Base-by-base conservation (phyloP, 2,797 vertebrate species). In the Lepus townsendii region DNA sequence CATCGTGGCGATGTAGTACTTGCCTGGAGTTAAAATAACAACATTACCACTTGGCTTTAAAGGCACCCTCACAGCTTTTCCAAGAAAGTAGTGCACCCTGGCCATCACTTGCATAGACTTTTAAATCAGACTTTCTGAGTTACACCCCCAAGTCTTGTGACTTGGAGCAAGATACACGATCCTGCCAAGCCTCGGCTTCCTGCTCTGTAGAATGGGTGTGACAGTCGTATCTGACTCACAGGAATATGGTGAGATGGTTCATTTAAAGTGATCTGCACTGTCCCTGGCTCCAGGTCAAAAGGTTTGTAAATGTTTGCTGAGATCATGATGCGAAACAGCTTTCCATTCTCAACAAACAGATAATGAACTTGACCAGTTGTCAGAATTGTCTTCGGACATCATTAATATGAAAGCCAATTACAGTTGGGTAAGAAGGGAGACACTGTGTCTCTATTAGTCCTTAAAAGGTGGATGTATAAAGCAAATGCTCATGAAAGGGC, bases 1-100 rank as follows among this genome's bases (percentile, higher is more conserved):
- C 99, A 99, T 99, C 1, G 99, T 99, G 90, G 99, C 99, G 88
- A 99, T 99, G 97, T 99, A 99, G 97, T 99, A 99, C 97, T 99
- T 99, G 26, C 99, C 99, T 99, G 91, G 30, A 97, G 97, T 69
- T 63, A 32, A 77, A 95, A 63, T 0, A 52, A 75, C 4, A 91
- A 1, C 50, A 63, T 47, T 69, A n/a, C 16, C 11, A 82, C 24
- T 96, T 85, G 50, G 71, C 14, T 72, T 75, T 42, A 75, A 78
- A 32, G 27, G 17, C 24, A 32, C 30, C 42, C 19, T 77, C 32
- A 84, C 27, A 35, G 16, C 0, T 72, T 68, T 86, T 77, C 24
- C 24, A 83, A 90, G 27, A n/a, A 83, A 38, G 8, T 30, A 50
- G 17, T 75, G 5, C 27, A n/a, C 16, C 60, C n/a, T 79, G 65